A percentile compares a stretch with the other conserved stretches of the same genome.
These are phyloP conservation scores for Sebastes hubbsi DNA, from an alignment of 2,797 vertebrate species.

Conservation along the genomic window DNA sequence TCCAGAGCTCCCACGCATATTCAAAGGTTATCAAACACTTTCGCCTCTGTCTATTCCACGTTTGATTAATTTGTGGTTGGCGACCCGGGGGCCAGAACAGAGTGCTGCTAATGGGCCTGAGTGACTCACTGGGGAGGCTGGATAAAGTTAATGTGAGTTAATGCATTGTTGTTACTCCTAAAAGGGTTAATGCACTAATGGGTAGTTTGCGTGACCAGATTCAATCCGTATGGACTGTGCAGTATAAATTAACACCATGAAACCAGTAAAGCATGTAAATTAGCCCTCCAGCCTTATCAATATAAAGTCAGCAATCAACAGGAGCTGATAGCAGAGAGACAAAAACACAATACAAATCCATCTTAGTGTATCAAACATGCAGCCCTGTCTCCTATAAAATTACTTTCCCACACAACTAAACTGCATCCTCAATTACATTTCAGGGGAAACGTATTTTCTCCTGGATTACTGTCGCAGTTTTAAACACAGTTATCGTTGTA, in stretches of 20 bases:
- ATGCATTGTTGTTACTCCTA: conserved; percentile 27
- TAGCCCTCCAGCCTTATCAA: background rate
- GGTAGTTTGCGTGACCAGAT: conserved; percentile 7
- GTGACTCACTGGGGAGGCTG: conserved; percentile 30
- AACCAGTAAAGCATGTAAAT: conserved; percentile 28
- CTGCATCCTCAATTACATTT: background rate
- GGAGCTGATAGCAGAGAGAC: background rate
- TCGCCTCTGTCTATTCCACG: background rate
- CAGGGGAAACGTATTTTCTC: too few relatives aligned
- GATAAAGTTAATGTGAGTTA: conserved; percentile 33
- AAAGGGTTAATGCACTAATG: conserved; percentile 55
- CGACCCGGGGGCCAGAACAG: background rate
- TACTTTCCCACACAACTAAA: background rate
- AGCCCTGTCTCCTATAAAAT: too few relatives aligned
- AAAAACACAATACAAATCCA: background rate
- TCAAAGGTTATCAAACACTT: conserved; percentile 43
- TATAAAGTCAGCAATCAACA: conserved; percentile 7
- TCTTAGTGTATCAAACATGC: background rate
- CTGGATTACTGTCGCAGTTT: too few relatives aligned
- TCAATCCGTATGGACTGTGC: background rate
- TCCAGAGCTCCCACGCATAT: conserved; percentile 23
- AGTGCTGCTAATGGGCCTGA: conserved; percentile 35
- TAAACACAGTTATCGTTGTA: too few relatives aligned
- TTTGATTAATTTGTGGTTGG: conserved; percentile 5
- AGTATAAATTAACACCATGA: conserved; percentile 13